phyloP scores from a whole-genome alignment of 2,113 vertebrate species.

The Gymnarchus niloticus region DNA sequence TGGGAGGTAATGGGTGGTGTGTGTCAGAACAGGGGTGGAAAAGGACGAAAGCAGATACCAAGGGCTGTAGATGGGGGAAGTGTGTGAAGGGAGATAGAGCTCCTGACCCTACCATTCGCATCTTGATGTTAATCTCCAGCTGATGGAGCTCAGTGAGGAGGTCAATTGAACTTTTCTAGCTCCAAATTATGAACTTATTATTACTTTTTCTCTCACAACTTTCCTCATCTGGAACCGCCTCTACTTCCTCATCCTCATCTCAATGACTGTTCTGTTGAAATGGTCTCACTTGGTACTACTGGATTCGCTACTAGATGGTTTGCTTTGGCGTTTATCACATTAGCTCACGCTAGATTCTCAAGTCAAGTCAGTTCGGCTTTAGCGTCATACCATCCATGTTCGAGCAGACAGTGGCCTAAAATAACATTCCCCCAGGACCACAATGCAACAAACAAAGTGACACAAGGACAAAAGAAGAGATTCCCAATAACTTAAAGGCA shows the following conservation, averaged over 20 bases:
- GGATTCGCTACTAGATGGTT: neutral
- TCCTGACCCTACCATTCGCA: neutral
- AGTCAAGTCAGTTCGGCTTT: too few relatives aligned
- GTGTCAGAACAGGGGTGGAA: neutral
- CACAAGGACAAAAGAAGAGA: too few relatives aligned
- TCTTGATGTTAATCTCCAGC: neutral
- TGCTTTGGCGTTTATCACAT: neutral
- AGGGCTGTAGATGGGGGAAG: neutral
- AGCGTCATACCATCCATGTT: too few relatives aligned
- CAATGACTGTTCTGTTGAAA: neutral
- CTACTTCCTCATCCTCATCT: neutral
- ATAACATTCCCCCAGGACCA: too few relatives aligned
- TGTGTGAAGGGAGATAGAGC: neutral
- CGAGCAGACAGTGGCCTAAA: too few relatives aligned
- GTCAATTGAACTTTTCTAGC: neutral
- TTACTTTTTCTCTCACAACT: neutral
- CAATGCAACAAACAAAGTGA: too few relatives aligned
- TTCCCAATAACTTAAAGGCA: too few relatives aligned
- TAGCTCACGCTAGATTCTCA: too few relatives aligned
- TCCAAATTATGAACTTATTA: neutral
- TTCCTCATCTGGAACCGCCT: neutral
- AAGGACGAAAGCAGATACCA: neutral
- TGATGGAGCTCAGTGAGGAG: too few relatives aligned
- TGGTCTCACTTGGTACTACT: neutral
- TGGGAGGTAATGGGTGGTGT: constrained; percentile 42